Evolutionary conservation across 2,113 vertebrate genomes (phyloP), one percentile per base, ranked within the genome.

Genomic region (Vombatus ursinus): DNA sequence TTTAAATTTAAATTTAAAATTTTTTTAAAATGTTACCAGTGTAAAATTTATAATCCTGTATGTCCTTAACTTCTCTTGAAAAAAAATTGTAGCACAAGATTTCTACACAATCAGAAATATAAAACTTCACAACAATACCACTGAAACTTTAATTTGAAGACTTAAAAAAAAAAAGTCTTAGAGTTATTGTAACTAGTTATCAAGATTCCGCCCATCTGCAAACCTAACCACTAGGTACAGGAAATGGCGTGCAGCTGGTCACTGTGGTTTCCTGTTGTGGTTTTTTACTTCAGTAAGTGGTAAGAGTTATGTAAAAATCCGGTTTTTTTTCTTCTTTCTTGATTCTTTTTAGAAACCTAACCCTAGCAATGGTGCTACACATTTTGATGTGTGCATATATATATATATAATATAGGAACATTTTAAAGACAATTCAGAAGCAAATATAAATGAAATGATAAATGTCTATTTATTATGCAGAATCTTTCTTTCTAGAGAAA

Each of bases 231-330:
- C 3, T 11, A 1, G n/a, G 0, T 7, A 1, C 0, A 25, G 53
- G 14, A 0, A 53, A 7, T 8, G 47, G 1, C 50, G 0, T 2
- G 2, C 0, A 1, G 25, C 52, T 3, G 95, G 92, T 92, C 95
- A 31, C 0, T 37, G 93, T 37, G 95, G 96, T 93, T 96, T 98
- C 97, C 97, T 90, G 50, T 31, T 90, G 96, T 90, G 96, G 97
- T 47, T 96, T 96, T n/a, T 52, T 54, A 8, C 92, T 94, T 93
- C 91, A 92, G 54, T 31, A 92, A 47, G 96, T 92, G 92, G 95
- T 93, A 49, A 92, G 48, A 77, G 54, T 92, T 49, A 12, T 57
- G 93, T 77, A 94, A 92, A 94, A 68, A 44, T 50, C 28, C 31
- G 96, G 90, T 90, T 44, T 12, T 90, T 94, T 90, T 84, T 77